Percentiles rank a stretch among this genome's conserved stretches.
phyloP scores from a whole-genome alignment of 2,888 invertebrate species.

The Deilephila porcellus region DNA sequence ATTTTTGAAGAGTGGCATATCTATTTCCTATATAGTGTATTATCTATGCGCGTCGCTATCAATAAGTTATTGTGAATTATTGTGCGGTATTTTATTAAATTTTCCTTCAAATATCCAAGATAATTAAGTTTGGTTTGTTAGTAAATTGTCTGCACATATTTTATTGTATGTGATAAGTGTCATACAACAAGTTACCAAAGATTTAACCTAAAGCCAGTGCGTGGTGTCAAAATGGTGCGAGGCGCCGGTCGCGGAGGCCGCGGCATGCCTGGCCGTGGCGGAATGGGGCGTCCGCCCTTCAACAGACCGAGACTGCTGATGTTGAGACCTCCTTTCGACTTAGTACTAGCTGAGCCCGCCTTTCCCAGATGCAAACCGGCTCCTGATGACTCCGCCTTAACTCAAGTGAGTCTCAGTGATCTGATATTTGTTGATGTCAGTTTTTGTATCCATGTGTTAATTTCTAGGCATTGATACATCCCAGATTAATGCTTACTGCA shows the following conservation, averaged over 20 bases:
- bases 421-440: not conserved
- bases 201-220: constrained; percentile 22
- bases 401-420: constrained; percentile 83
- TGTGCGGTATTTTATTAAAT: not conserved
- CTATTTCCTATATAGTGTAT: no score
- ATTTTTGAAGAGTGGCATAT: no score
- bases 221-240: constrained; percentile 85
- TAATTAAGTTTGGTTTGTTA: not conserved
- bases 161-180: not conserved
- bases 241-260: constrained; percentile 88
- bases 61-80: not conserved
- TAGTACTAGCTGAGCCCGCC: constrained; percentile 93
- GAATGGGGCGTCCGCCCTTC: constrained; percentile 82
- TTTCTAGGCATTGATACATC: not conserved
- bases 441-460: not conserved
- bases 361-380: constrained; percentile 93
- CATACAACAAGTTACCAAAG: not conserved
- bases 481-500: not conserved
- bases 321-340: constrained; percentile 92
- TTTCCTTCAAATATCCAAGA: not conserved
- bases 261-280: constrained; percentile 87
- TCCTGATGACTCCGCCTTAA: constrained; percentile 93
- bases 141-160: not conserved
- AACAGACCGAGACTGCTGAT: constrained; percentile 74
- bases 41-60: constrained; percentile 1